Percentiles rank a stretch among this genome's conserved stretches.
Conservation (phyloP, 2,888 invertebrate species). For the Hyalella azteca region DNA sequence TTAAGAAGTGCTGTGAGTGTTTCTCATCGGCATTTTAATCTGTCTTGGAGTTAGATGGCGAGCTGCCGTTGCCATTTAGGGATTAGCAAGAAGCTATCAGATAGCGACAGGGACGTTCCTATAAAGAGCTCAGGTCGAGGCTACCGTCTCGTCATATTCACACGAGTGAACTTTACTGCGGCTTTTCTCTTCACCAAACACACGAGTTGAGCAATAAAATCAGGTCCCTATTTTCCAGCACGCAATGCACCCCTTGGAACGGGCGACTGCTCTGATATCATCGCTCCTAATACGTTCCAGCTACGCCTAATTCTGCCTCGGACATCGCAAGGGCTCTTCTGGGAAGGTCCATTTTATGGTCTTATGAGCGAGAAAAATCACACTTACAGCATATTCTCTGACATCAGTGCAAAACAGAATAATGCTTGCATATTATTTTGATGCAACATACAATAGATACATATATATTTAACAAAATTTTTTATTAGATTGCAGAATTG, state of each 20-base stretch:
- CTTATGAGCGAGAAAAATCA: too few relatives aligned
- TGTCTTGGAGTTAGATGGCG: slow-evolving; percentile 8
- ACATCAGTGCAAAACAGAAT: too few relatives aligned
- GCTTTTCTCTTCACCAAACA: background rate
- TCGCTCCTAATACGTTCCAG: too few relatives aligned
- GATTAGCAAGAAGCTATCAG: slow-evolving; percentile 33
- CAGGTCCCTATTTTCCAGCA: background rate
- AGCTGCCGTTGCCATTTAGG: slow-evolving; percentile 32
- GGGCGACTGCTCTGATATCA: background rate
- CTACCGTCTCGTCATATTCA: background rate
- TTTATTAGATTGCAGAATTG: too few relatives aligned
- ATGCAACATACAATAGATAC: too few relatives aligned
- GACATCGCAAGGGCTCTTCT: too few relatives aligned
- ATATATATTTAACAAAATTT: too few relatives aligned
- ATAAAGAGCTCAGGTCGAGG: too few relatives aligned
- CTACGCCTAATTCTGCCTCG: too few relatives aligned
- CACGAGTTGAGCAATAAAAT: background rate
- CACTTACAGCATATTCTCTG: too few relatives aligned
- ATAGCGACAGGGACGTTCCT: slow-evolving; percentile 17
- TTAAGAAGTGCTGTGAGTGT: slow-evolving; percentile 19
- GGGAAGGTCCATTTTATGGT: too few relatives aligned
- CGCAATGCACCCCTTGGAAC: background rate
- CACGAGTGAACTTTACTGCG: background rate
- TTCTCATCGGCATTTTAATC: slow-evolving; percentile 28
- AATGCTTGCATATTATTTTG: too few relatives aligned